These are phyloP conservation scores for Drosophila peninsularis DNA, from an alignment of 2,888 invertebrate genomes.

Conservation along the genomic window DNA sequence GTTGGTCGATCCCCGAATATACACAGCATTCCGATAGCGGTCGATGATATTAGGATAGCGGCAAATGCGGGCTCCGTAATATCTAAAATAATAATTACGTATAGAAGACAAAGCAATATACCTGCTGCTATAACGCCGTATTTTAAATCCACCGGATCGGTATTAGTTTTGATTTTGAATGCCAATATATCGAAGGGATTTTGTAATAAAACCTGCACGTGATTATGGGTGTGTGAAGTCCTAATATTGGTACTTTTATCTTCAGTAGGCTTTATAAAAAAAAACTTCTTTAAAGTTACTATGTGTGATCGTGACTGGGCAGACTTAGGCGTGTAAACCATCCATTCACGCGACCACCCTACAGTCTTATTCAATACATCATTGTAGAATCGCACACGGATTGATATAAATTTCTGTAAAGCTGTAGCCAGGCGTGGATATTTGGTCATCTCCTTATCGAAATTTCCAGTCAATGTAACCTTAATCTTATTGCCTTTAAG, in stretches of 20 bases:
- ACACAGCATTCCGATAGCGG: slow-evolving; percentile 89
- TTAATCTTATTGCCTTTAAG: background rate
- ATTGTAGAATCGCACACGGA: background rate
- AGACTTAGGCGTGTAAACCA: background rate
- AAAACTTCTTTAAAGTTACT: background rate
- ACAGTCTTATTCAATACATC: background rate
- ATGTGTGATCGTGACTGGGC: background rate
- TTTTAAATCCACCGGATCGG: slow-evolving; percentile 86
- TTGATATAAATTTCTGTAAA: background rate
- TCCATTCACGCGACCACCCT: background rate
- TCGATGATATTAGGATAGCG: slow-evolving; percentile 86
- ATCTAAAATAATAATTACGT: slow-evolving; percentile 91
- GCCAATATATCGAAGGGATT: slow-evolving; percentile 17
- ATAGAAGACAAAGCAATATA: slow-evolving; percentile 89
- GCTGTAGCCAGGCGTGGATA: background rate
- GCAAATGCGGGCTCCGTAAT: slow-evolving; percentile 86
- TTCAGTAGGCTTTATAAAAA: background rate
- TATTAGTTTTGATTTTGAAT: slow-evolving; percentile 85
- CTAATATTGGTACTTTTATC: too few species aligned
- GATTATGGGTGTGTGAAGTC: too few species aligned
- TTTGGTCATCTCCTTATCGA: background rate
- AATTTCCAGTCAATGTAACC: background rate
- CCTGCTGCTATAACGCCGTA: slow-evolving; percentile 90
- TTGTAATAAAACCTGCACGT: background rate
- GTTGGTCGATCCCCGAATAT: slow-evolving; percentile 88